A percentile compares a stretch with the other conserved stretches of the same genome.
These are phyloP conservation scores for Urosaurus nigricauda DNA, from an alignment of 2,797 vertebrate genomes.

Conservation along the genomic window DNA sequence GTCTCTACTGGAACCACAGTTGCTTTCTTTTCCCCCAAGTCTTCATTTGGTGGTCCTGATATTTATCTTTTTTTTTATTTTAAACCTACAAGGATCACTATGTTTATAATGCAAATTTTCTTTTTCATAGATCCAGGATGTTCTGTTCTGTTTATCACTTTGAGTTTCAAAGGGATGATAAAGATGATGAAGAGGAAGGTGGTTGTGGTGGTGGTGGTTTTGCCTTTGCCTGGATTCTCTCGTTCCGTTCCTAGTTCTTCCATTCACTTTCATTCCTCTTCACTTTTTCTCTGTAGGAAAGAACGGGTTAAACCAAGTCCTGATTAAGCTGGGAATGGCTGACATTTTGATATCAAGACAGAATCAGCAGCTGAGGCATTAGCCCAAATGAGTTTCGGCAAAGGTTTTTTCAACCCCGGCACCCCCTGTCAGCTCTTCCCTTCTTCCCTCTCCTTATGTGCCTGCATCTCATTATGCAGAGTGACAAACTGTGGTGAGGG, in stretches of 20 bases:
- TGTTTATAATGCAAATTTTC: too few relatives aligned
- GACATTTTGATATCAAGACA: conserved; percentile 75
- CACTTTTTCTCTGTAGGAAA: conserved; percentile 47
- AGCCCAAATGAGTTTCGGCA: conserved; percentile 65
- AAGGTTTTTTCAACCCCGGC: conserved; percentile 34
- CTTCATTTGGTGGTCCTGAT: too few relatives aligned
- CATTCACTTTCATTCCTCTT: conserved; percentile 48
- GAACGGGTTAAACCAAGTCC: conserved; percentile 75
- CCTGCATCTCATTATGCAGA: conserved; percentile 71
- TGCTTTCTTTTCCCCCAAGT: too few relatives aligned
- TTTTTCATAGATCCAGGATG: too few relatives aligned
- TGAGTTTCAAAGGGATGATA: too few relatives aligned
- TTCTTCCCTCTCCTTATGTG: conserved; percentile 40
- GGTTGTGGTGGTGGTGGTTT: too few relatives aligned
- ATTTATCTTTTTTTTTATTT: too few relatives aligned
- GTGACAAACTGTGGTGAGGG: conserved; percentile 65
- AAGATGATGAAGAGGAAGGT: too few relatives aligned
- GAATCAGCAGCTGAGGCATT: conserved; percentile 76
- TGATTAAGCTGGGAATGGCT: conserved; percentile 77
- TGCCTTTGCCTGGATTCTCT: conserved; percentile 55
- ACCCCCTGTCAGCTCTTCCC: conserved; percentile 34
- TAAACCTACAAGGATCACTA: too few relatives aligned
- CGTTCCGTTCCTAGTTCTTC: conserved; percentile 53
- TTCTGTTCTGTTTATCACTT: too few relatives aligned
- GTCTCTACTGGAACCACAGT: too few relatives aligned